Conservation (phyloP, 2,888 invertebrate genomes). For the Aquatica leii region DNA sequence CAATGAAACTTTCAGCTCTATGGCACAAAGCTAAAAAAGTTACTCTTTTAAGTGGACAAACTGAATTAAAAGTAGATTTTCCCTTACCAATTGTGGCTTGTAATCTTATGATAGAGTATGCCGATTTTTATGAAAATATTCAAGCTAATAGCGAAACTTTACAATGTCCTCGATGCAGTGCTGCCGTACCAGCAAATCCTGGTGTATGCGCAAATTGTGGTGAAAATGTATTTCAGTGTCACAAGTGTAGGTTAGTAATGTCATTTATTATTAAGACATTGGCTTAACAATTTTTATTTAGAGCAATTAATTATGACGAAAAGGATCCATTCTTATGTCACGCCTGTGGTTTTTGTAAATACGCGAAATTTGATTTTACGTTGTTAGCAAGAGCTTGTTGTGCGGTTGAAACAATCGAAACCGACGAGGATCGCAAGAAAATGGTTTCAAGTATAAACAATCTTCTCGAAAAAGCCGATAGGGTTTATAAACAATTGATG, state of each 20-base stretch:
- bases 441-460: slow-evolving; percentile 91
- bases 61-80: slow-evolving; percentile 96
- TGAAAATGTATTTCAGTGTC: slow-evolving; percentile 98
- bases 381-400: slow-evolving; percentile 91
- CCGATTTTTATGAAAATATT: slow-evolving; percentile 96
- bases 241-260: slow-evolving; percentile 83
- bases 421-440: slow-evolving; percentile 95
- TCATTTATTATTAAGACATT: neutral
- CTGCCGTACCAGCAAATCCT: slow-evolving; percentile 96
- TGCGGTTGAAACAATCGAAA: slow-evolving; percentile 97
- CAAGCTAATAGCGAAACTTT: slow-evolving; percentile 92
- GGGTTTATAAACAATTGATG: slow-evolving; percentile 90
- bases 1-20: slow-evolving; percentile 66
- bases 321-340: slow-evolving; percentile 99
- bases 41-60: slow-evolving; percentile 87
- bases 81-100: slow-evolving; percentile 97
- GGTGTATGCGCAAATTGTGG: slow-evolving; percentile 98
- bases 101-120: slow-evolving; percentile 98
- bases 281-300: slow-evolving; percentile 50
- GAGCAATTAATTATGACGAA: slow-evolving; percentile 98
- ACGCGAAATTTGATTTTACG: slow-evolving; percentile 97
- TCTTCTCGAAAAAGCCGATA: slow-evolving; percentile 92
- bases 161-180: slow-evolving; percentile 95
- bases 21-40: slow-evolving; percentile 98
- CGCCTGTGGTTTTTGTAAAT: slow-evolving; percentile 98